Evolutionary conservation across 2,797 vertebrate genomes (phyloP), one percentile per base, ranked within the genome.

Genomic region (Cuculus canorus): DNA sequence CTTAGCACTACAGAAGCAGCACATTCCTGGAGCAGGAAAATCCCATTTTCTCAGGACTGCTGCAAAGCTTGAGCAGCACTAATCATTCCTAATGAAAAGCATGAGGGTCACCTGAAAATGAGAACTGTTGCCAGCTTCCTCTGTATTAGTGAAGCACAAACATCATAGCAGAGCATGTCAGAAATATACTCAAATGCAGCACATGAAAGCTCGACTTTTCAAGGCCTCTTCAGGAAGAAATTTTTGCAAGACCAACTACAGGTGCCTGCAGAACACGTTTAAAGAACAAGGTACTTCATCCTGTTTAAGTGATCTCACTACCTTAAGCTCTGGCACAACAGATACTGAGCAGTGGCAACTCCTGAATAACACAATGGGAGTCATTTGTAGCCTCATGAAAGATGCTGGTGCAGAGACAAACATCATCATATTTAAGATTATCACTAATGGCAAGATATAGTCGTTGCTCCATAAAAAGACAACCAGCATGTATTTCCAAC

Each of bases 171-270:
- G 27, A 85, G 23, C 39, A 35, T 82, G 23, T 45, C 82, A 81
- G 78, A 87, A 92, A 81, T 35, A 77, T 2, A 54, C 59, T 90
- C 63, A 95, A 86, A 73, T 7, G 48, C 14, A 85, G 59, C 64
- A 84, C 0, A 1, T 59, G 16, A 89, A 90, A 11, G 81, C 17
- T 76, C 82, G 77, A 52, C 77, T 92, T 82, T 76, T 70, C 57
- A 82, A 86, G 77, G 82, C 56, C 84, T 77, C 60, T 84, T 83
- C 32, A 69, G 76, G 72, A 90, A 65, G 12, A 86, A 53, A 37
- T 82, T 92, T 93, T 84, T 84, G 47, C 66, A 90, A 86, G 82
- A 82, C 37, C 63, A 82, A 77, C 90, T 88, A 72, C 54, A 65
- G 0, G 0, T 28, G 9, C 73, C 84, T 73, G 77, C 66, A 76